These are phyloP conservation scores for Ptychadena robeensis DNA, from an alignment of 2,797 vertebrate species.

Conservation along the genomic window DNA sequence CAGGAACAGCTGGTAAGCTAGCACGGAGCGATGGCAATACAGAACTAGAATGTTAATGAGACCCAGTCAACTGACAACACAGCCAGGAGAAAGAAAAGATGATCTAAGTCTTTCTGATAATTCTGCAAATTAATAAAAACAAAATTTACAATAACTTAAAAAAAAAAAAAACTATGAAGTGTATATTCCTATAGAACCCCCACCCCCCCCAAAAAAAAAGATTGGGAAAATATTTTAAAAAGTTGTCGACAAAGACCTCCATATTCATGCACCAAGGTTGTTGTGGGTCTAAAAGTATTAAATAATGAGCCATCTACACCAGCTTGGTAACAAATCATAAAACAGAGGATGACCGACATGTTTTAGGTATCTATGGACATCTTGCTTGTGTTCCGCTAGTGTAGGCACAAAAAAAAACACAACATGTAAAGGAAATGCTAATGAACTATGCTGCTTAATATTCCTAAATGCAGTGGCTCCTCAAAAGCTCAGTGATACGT, in stretches of 20 bases:
- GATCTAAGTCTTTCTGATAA: constrained; percentile 61
- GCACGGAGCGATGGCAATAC: constrained; percentile 79
- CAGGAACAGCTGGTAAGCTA: constrained; percentile 99
- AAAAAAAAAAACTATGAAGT: background rate
- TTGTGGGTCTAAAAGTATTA: background rate
- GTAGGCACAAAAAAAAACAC: constrained; percentile 20
- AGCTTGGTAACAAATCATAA: background rate
- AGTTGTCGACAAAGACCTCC: background rate
- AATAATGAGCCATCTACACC: background rate
- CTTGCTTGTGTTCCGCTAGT: constrained; percentile 1
- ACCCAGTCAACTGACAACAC: constrained; percentile 72
- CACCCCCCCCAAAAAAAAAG: no score
- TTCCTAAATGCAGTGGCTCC: constrained; percentile 50
- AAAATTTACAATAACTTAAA: background rate
- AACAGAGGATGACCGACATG: background rate
- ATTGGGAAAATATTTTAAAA: no score
- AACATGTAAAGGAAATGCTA: constrained; percentile 49
- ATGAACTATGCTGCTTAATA: constrained; percentile 56
- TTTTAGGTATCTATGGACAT: background rate
- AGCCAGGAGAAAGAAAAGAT: constrained; percentile 57
- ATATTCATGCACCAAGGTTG: no score
- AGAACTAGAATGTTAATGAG: constrained; percentile 88
- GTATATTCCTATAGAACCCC: no score
- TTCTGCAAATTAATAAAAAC: background rate
- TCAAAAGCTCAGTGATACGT: constrained; percentile 58